Base-by-base conservation (phyloP, 2,888 invertebrate species). In the Phlogophora meticulosa region DNA sequence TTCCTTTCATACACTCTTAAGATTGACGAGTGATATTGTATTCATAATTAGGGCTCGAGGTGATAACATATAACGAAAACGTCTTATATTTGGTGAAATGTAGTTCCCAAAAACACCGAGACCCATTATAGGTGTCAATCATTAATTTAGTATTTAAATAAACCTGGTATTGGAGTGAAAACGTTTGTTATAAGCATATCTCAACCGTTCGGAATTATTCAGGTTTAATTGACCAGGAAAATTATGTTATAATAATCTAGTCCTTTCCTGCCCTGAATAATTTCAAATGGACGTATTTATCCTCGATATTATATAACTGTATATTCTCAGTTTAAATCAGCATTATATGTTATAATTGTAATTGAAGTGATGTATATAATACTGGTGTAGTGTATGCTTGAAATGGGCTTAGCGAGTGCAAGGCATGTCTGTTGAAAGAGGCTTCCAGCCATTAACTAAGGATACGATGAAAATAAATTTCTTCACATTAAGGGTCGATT, bases 1-100 rank as follows among this genome's bases (percentile, higher is more conserved):
- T 83, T 82, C 83, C 82, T 82, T 69, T 70, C 67, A 66, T 53
- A 65, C 80, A 77, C 74, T 76, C 76, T 63, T 82, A 81, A 78
- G 63, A 70, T 76, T 69, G 60, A 36, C 69, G 42, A 71, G 63
- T 68, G 72, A 60, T 63, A 46, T 34, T 64, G 38, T 69, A 58
- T 73, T 78, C 78, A 73, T 42, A 15, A 43, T 48, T 58, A 58
- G 42, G 52, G 34, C 51, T 73, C 60, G 64, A 76, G 63, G 40
- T 73, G 53, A 55, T 38, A 62, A 40, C 13, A 60, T 76, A 71
- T 76, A 51, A 52, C 46, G 7, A 60, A 64, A n/a, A n/a, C n/a
- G 55, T 28, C 15, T 15, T 40, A 59, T 45, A 17, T 58, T 71
- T 60, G 56, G 45, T 57, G 11, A 36, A 40, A 11, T 42, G 51